Conservation (phyloP, 2,888 invertebrate genomes). For the Monopis laevigella region DNA sequence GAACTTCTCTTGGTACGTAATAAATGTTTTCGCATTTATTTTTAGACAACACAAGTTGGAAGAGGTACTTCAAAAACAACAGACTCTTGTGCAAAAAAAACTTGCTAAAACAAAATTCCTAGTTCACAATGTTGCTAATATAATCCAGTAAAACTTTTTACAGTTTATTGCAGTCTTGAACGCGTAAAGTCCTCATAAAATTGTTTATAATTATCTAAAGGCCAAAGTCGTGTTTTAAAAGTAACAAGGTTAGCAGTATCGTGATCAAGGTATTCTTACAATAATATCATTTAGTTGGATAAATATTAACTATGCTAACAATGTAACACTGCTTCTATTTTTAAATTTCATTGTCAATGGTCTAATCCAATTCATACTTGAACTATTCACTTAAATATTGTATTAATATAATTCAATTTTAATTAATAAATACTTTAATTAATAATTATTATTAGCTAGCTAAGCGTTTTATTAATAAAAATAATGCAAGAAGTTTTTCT, state of each 20-base stretch:
- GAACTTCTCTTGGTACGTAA: slow-evolving; percentile 37
- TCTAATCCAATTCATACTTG: no score
- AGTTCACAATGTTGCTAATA: background rate
- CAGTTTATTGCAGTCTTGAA: background rate
- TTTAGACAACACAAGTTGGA: slow-evolving; percentile 11
- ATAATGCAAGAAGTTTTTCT: no score
- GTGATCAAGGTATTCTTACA: slow-evolving; percentile 64
- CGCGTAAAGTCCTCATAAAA: slow-evolving; percentile 15
- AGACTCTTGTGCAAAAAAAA: background rate
- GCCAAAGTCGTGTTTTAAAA: slow-evolving; percentile 39
- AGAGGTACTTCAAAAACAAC: background rate
- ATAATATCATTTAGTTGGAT: no score
- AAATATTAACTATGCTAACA: no score
- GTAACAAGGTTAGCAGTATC: slow-evolving; percentile 55
- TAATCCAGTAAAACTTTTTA: background rate
- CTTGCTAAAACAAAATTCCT: background rate
- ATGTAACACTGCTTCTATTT: slow-evolving; percentile 1
- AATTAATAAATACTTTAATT: no score
- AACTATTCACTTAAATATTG: no score
- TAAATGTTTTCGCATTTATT: slow-evolving; percentile 34
- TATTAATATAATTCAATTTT: no score
- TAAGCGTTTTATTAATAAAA: no score
- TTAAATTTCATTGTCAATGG: slow-evolving; percentile 7
- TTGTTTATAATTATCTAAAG: slow-evolving; percentile 32
- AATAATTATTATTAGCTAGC: no score